Evolutionary conservation across 2,888 invertebrate genomes (phyloP), one percentile per base, ranked within the genome.

Genomic region (Podabrus alpinus): DNA sequence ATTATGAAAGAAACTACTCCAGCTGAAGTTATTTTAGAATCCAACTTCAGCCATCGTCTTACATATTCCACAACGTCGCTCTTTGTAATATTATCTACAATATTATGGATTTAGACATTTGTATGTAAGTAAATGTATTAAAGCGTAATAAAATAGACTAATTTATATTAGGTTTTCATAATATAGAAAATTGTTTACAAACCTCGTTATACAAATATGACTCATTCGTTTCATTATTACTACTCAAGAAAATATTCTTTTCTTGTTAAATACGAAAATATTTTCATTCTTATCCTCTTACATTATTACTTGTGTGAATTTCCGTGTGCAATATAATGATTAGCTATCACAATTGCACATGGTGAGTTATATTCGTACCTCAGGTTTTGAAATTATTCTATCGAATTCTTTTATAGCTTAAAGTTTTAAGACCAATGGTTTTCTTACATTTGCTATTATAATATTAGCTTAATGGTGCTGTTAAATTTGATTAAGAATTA

Each of bases 1-100:
- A 66, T 77, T 29, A 77, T 77, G 61, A 77, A 77, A 29, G 76
- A 77, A 66, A 73, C 73, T 10, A 73, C 73, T 60, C 76, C 74
- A 21, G 72, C 76, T 9, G 76, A 77, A 71, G 76, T 71, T n/a
- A 74, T 77, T 17, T 73, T 73, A 25, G 73, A 76, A 61, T 67
- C 73, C 16, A 76, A 68, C 59, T 61, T 61, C 61, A 69, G 75
- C 45, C 68, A 59, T 64, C 72, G 69, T 71, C 72, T 72, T 25
- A 59, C 61, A 59, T 75, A 64, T 59, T 72, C 69, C 67, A 60
- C 67, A 60, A 66, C 75, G 64, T 59, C 70, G 60, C 25, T 75
- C 72, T 64, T 73, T 60, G 24, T 73, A 61, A 73, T 70, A 72
- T 67, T 73, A 68, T 66, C 62, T 17, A 67, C 61, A 15, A 59